Evolutionary conservation across 2,113 vertebrate genomes (phyloP).

Genomic region (Nannospalax galili): DNA sequence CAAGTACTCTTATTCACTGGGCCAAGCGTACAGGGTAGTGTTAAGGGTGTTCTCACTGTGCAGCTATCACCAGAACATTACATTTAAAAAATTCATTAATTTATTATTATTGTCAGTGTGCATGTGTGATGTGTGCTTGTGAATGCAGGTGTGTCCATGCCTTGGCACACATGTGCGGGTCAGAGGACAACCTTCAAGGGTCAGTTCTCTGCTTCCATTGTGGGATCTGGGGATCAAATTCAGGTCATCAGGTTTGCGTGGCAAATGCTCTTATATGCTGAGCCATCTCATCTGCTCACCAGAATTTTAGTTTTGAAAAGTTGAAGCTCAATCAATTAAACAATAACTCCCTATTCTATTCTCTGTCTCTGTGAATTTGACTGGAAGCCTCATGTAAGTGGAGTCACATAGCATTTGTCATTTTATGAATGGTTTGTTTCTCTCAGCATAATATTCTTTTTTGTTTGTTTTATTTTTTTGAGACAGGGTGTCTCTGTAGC

Average conservation of each 20-base stretch:
- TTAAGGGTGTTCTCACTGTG: neutral
- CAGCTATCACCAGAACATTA: neutral
- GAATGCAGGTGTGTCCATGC: neutral
- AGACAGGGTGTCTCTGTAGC: too few relatives aligned
- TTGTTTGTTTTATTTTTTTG: too few relatives aligned
- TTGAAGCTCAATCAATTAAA: neutral
- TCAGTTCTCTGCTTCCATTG: neutral
- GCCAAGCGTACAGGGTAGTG: neutral
- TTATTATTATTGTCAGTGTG: too few relatives aligned
- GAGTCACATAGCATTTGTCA: neutral
- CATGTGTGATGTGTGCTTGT: neutral
- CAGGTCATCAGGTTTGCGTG: neutral
- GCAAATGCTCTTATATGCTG: neutral
- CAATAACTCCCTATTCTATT: neutral
- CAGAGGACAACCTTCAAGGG: neutral
- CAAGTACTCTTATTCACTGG: neutral
- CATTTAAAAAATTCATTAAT: too few relatives aligned
- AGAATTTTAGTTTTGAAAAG: conserved; percentile 12
- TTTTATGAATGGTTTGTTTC: conserved; percentile 27
- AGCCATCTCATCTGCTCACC: neutral
- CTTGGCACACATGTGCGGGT: neutral
- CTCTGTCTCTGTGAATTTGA: conserved; percentile 33
- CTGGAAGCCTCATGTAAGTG: neutral
- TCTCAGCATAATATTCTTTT: conserved; percentile 7
- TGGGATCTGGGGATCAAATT: neutral